phyloP scores from a whole-genome alignment of 2,888 invertebrate genomes.

The Acronicta aceris region DNA sequence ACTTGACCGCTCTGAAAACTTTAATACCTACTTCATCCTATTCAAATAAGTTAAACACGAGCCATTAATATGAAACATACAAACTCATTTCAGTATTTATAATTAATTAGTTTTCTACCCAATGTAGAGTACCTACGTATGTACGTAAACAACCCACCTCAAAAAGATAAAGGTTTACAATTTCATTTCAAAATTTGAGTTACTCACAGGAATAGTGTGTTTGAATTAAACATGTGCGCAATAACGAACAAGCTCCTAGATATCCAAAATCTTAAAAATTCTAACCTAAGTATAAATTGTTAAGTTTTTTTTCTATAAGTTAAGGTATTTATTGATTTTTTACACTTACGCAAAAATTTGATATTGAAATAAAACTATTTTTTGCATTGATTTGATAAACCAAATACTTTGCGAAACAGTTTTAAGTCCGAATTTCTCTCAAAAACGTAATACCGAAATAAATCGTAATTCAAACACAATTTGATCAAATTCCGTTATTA shows the following conservation, averaged over 20 bases:
- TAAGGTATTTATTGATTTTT: too few species aligned
- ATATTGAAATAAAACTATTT: too few species aligned
- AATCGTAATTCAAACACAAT: too few species aligned
- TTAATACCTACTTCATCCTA: neutral
- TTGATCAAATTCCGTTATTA: too few species aligned
- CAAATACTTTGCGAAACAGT: too few species aligned
- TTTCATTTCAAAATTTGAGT: neutral
- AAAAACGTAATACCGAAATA: too few species aligned
- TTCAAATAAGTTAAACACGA: neutral
- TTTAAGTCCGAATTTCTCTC: too few species aligned
- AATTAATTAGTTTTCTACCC: conserved; percentile 1
- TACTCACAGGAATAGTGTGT: neutral
- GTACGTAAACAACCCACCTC: neutral
- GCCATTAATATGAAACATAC: neutral
- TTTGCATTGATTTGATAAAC: too few species aligned
- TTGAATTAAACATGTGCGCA: neutral
- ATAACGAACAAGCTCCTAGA: neutral
- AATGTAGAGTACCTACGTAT: neutral
- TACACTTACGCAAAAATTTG: too few species aligned
- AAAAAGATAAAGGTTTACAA: neutral
- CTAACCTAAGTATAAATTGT: too few species aligned
- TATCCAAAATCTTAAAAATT: neutral
- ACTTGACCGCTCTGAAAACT: too few species aligned
- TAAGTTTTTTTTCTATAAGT: too few species aligned
- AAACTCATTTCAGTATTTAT: neutral